Evolutionary conservation across 2,797 vertebrate genomes (phyloP).

Genomic region (Platyrinchus mystaceus): DNA sequence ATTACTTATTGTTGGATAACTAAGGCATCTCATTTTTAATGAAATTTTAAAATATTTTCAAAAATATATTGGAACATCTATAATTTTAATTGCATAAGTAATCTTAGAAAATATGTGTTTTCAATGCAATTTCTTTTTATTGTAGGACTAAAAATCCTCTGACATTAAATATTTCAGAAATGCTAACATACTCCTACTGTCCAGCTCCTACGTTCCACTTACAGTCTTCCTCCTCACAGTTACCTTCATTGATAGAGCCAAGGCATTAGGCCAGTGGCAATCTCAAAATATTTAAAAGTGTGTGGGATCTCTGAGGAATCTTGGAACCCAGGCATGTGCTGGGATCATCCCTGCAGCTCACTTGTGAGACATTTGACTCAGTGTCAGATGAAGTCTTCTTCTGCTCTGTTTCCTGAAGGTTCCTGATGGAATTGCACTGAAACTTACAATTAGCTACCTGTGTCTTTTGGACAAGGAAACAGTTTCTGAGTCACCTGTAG

Average conservation of each 20-base stretch:
- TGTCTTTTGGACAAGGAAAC: neutral
- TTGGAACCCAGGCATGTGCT: neutral
- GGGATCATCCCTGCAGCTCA: neutral
- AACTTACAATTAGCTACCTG: neutral
- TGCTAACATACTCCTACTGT: neutral
- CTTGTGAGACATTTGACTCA: neutral
- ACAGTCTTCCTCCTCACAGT: neutral
- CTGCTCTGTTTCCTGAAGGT: neutral
- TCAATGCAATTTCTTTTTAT: neutral
- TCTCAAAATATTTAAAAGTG: neutral
- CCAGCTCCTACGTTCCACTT: neutral
- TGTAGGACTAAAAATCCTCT: neutral
- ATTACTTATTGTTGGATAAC: neutral
- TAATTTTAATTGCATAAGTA: neutral
- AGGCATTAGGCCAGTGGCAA: fast-evolving
- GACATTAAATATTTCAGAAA: neutral
- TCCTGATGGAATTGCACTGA: neutral
- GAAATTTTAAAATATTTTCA: neutral
- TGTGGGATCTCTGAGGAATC: neutral
- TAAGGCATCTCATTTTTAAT: neutral
- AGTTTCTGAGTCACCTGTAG: neutral
- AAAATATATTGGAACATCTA: neutral
- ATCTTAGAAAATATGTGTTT: neutral
- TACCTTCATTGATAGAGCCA: neutral
- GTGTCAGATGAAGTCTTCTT: neutral